A percentile compares a stretch with the other conserved stretches of the same genome.
Conservation (phyloP, 2,113 vertebrate genomes). For the Chaetops frenatus region DNA sequence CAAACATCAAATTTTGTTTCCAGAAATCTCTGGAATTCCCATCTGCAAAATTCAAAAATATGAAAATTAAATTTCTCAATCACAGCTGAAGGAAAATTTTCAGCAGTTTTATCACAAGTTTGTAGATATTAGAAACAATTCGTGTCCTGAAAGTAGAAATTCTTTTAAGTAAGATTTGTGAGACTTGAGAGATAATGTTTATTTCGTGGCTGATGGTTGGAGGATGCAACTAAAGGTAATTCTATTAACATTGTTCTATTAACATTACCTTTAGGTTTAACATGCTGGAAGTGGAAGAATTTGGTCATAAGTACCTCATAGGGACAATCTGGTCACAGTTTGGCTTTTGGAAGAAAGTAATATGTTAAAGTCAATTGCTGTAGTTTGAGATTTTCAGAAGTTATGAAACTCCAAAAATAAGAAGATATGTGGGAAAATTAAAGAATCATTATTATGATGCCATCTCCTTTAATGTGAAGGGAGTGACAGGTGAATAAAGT, state of each 20-base stretch:
- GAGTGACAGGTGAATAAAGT: background rate
- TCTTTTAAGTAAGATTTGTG: background rate
- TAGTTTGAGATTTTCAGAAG: background rate
- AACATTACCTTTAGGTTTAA: background rate
- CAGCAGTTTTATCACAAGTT: background rate
- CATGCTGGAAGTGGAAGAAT: background rate
- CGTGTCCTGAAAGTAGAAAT: background rate
- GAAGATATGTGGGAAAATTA: background rate
- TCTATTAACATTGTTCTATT: background rate
- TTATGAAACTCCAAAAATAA: background rate
- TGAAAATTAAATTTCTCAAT: background rate
- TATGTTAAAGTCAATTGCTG: background rate
- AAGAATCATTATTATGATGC: background rate
- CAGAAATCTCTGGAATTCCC: background rate
- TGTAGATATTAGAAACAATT: background rate
- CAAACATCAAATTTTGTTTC: background rate
- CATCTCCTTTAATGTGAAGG: background rate
- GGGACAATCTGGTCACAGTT: background rate
- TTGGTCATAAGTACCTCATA: background rate
- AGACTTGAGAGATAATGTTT: background rate
- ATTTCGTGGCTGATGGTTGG: background rate
- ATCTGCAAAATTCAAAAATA: background rate
- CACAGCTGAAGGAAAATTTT: background rate
- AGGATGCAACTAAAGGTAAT: background rate
- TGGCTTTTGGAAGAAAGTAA: background rate